Conservation (phyloP, 2,888 invertebrate genomes). For the Agrochola lychnidis region DNA sequence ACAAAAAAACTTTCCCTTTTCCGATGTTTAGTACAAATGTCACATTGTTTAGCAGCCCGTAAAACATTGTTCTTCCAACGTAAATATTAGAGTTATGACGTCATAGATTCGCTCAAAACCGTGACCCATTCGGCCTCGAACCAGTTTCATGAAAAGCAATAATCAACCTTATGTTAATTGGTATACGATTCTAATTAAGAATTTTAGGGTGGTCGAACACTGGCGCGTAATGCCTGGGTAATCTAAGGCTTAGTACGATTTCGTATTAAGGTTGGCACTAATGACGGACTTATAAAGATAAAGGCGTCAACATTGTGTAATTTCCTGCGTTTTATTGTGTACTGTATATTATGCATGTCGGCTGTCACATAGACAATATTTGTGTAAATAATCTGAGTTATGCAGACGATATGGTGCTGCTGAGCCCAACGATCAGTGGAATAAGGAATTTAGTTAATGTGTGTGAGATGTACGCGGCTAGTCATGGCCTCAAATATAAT, state of each 20-base stretch:
- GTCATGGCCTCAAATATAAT: no score
- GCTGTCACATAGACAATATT: no score
- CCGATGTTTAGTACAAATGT: slow-evolving; percentile 27
- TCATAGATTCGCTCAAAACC: slow-evolving; percentile 34
- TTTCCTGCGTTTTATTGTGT: slow-evolving; percentile 30
- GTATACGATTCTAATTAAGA: slow-evolving; percentile 39
- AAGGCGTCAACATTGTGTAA: slow-evolving; percentile 39
- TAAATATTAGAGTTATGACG: slow-evolving; percentile 53
- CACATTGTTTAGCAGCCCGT: slow-evolving; percentile 36
- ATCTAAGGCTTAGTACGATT: slow-evolving; percentile 51
- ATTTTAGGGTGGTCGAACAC: slow-evolving; percentile 30
- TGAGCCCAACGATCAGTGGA: no score
- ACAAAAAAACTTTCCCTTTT: slow-evolving; percentile 11
- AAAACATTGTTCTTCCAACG: slow-evolving; percentile 40
- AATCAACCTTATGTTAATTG: slow-evolving; percentile 37
- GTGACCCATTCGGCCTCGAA: slow-evolving; percentile 44
- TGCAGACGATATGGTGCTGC: no score
- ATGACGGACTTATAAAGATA: slow-evolving; percentile 56
- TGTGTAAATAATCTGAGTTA: no score
- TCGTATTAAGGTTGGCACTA: slow-evolving; percentile 47
- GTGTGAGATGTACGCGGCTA: no score
- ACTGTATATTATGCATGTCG: no score
- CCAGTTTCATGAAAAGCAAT: slow-evolving; percentile 34
- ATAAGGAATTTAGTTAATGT: no score
- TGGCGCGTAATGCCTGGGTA: slow-evolving; percentile 39